Conservation (phyloP, 1,140 invertebrate species). For the Belonocnema kinseyi region DNA sequence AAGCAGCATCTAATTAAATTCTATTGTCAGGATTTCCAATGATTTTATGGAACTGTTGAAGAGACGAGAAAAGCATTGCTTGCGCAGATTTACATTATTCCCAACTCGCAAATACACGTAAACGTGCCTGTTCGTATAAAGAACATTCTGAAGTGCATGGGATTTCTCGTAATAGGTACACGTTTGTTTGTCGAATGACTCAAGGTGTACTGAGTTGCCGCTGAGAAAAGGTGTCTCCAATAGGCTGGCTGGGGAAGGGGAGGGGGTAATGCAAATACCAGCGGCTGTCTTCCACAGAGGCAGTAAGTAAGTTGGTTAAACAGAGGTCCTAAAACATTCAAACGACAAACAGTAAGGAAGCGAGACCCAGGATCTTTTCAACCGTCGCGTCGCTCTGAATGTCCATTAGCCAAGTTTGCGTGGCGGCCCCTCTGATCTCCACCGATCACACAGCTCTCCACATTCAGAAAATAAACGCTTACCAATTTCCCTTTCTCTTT, state of each 20-base stretch:
- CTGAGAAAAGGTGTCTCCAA: conserved; percentile 50
- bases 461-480: conserved; percentile 51
- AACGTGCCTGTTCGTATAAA: not conserved
- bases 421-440: conserved; percentile 73
- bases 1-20: not conserved
- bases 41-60: too few species aligned
- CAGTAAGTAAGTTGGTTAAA: conserved; percentile 73
- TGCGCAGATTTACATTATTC: conserved; percentile 15
- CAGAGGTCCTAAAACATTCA: conserved; percentile 73
- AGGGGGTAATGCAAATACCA: conserved; percentile 52
- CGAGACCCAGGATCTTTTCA: conserved; percentile 44
- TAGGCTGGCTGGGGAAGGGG: not conserved
- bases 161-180: conserved; percentile 14
- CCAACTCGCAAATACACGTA: not conserved
- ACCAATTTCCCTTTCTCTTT: conserved; percentile 49
- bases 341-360: conserved; percentile 72
- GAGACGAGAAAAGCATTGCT: not conserved
- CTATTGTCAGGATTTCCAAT: not conserved
- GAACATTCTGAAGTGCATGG: not conserved
- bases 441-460: conserved; percentile 49
- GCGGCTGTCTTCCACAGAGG: conserved; percentile 66
- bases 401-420: conserved; percentile 76
- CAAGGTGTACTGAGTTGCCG: conserved; percentile 12
- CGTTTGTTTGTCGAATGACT: not conserved
- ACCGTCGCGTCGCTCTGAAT: conserved; percentile 47